Evolutionary conservation across 2,113 vertebrate species (phyloP), one percentile per base, ranked within the genome.

Genomic region (Melanerpes formicivorus): DNA sequence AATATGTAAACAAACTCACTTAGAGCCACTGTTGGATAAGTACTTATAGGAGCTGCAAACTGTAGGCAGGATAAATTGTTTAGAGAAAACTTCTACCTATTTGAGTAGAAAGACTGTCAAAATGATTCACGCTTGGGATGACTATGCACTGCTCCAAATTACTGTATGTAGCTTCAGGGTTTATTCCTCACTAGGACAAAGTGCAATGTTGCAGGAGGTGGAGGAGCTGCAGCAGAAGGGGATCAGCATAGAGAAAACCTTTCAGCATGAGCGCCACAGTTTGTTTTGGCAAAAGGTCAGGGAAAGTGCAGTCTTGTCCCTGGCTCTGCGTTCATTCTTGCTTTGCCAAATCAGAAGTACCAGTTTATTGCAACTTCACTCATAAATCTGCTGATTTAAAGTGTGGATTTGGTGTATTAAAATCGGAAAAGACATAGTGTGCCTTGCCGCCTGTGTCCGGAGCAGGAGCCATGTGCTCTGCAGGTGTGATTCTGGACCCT

Each of bases 371-470:
- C 32, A 58, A 67, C 10, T 34, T 89, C 11, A 9, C 15, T 71
- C 8, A 2, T 80, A 54, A 58, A 46, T 37, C 23, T 48, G 27
- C 6, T 2, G 44, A n/a, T 66, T 34, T 50, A 62, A 80, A 80
- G 19, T 1, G 1, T 9, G 26, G 26, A 23, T 79, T 1, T 1
- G 23, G 14, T 56, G 11, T 18, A 8, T 37, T 71, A 14, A 34
- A 5, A 29, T 2, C 22, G 54, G 30, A 65, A 52, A 90, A 55
- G 32, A 6, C 0, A 1, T 5, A 27, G 11, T 0, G 2, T 62
- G 32, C 10, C 34, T 58, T 9, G 5, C 25, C 54, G 21, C 12
- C 14, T 18, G 9, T 40, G 75, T 52, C 46, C 21, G 16, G 54
- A 54, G 50, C 42, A 60, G 52, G 22, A 52, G 29, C 14, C 22